A percentile compares a stretch with the other conserved stretches of the same genome.
Conservation (phyloP, 2,113 vertebrate genomes). For the Leucoraja erinaceus region DNA sequence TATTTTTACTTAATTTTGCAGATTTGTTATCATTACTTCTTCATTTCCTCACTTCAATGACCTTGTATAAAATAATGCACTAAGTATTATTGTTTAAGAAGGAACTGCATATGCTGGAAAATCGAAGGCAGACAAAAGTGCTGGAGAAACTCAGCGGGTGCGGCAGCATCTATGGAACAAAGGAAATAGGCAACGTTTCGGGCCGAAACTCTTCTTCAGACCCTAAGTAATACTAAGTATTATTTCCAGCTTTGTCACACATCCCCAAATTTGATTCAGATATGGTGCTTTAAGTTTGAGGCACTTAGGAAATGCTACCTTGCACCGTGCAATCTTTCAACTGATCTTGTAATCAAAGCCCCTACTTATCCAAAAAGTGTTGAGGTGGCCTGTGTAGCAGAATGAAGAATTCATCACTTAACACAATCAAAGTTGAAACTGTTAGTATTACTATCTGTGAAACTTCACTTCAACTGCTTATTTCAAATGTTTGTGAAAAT, state of each 20-base stretch:
- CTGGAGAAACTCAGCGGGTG: too few species aligned
- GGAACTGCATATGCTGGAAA: too few species aligned
- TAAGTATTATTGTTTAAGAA: too few species aligned
- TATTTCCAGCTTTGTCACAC: neutral
- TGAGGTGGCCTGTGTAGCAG: neutral
- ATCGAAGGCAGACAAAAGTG: too few species aligned
- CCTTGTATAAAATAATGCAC: neutral
- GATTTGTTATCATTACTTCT: neutral
- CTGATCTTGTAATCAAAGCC: neutral
- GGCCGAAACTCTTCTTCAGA: too few species aligned
- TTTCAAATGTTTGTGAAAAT: neutral
- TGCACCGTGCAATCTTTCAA: neutral
- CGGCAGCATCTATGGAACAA: too few species aligned
- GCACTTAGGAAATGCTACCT: neutral
- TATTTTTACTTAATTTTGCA: neutral
- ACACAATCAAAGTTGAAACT: neutral
- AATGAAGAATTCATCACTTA: neutral
- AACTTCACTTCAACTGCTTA: neutral
- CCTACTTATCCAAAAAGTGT: neutral
- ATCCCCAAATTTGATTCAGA: neutral
- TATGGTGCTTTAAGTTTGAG: neutral
- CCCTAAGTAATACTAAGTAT: neutral
- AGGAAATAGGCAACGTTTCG: too few species aligned
- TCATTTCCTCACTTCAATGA: neutral
- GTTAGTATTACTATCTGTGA: neutral